phyloP scores from a whole-genome alignment of 2,888 invertebrate genomes.

The Nymphalis c-album region DNA sequence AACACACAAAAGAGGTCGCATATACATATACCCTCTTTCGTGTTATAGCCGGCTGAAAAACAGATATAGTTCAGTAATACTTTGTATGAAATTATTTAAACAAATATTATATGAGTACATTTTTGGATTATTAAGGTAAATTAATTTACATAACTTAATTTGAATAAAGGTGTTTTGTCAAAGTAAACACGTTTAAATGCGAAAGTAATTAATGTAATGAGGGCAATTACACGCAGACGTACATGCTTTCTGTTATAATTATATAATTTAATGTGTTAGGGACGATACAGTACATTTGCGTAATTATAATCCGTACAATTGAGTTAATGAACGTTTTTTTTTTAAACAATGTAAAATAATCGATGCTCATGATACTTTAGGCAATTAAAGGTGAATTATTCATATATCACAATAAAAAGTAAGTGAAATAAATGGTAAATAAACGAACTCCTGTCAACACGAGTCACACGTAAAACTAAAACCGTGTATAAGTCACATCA shows the following conservation, averaged over 20 bases:
- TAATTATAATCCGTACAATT: not conserved
- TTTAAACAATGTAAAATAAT: too few relatives aligned
- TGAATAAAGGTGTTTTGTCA: not conserved
- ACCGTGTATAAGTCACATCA: conserved; percentile 21
- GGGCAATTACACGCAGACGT: conserved; percentile 13
- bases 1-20: too few relatives aligned
- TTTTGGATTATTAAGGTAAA: not conserved
- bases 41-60: too few relatives aligned
- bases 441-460: not conserved
- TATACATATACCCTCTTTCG: too few relatives aligned
- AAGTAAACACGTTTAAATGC: conserved; percentile 12
- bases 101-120: too few relatives aligned
- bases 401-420: too few relatives aligned
- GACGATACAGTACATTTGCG: not conserved
- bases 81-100: too few relatives aligned
- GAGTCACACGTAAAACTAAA: conserved; percentile 9
- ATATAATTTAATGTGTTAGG: conserved; percentile 13
- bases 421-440: too few relatives aligned
- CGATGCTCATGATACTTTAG: too few relatives aligned
- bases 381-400: too few relatives aligned
- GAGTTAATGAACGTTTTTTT: too few relatives aligned
- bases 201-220: conserved; percentile 14
- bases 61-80: too few relatives aligned
- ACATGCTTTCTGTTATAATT: conserved; percentile 14
- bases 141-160: not conserved